Evolutionary conservation across 2,888 invertebrate genomes (phyloP), one percentile per base, ranked within the genome.

Genomic region (Drosophila demipolita): DNA sequence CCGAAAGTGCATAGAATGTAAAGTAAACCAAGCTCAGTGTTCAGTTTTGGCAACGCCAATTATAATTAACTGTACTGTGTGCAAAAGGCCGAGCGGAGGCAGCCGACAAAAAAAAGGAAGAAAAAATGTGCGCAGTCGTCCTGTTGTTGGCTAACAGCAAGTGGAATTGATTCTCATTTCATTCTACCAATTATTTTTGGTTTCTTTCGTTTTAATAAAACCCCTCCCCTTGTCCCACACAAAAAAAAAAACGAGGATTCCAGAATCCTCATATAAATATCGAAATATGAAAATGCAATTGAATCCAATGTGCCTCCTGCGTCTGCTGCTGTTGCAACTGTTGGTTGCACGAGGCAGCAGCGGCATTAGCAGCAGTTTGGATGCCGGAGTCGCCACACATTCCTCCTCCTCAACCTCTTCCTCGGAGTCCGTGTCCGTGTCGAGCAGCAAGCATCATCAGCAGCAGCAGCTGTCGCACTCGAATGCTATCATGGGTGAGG

Each of bases 401-500:
- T 29, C 83, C 45, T 85, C 82, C 11, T 82, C 85, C 20, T 12
- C 23, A 8, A 15, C 45, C 45, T 8, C 45, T 8, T 15, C 45
- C 8, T 45, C 45, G 45, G 45, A 45, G 23, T 23, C 45, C 2
- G 45, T 45, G 45, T 45, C 45, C 23, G 45, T 70, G 42, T 75
- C 84, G 59, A 74, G 59, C 66, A 81, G 55, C 61, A 85, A 83
- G 62, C 87, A 87, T 32, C 84, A 86, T 23, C 80, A 88, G 42
- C 84, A 83, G 60, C 87, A 86, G 26, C 80, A 88, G 38, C 85
- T 89, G 35, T 84, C 89, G 40, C 91, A 91, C 58, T 91, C 92
- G 35, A 91, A 91, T 55, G 91, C 91, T 62, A 91, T 91, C 20
- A 91, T 91, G 91, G 92, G 91, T 38, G 91, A 91, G 73, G 90